Evolutionary conservation across 2,113 vertebrate genomes (phyloP), one percentile per base, ranked within the genome.

Genomic region (Triplophysa dalaica): DNA sequence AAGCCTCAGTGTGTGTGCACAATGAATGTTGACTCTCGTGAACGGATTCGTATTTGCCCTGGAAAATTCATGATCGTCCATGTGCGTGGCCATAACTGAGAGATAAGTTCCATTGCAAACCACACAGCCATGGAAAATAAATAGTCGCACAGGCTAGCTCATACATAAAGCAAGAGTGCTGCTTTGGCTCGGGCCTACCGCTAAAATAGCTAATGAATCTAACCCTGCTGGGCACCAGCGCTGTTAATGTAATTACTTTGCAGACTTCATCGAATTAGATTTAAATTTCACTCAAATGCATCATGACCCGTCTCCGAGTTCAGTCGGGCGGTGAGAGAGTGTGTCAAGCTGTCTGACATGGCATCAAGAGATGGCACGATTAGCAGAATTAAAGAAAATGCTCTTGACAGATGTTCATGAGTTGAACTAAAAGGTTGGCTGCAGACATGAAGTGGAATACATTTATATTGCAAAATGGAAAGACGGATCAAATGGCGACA

Each of bases 161-260:
- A 52, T 65, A 76, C 74, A 65, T 65, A 50, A 63, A 64, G 70
- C 70, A 24, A 70, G 52, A 72, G 19, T 60, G 41, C 60, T 63
- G 60, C 73, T 75, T 62, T 63, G 73, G 54, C 70, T 43, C 14
- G 8, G 54, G 54, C 70, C 60, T 75, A 43, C 14, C 45, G 45
- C 62, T 65, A 77, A 75, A 60, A 50, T 38, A 50, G 75, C 75
- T 66, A 77, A 77, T 52, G 62, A 77, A 65, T 77, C 73, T 75
- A 63, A 75, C 73, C 70, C 22, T 63, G 62, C 61, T 54, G 62
- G 61, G 62, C 60, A 76, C 22, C 24, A 43, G 1, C 74, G 26
- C 12, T 16, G 24, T 54, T 65, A 65, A 77, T 75, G 60, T 50
- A 75, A 75, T 75, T 63, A 63, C 73, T 63, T 62, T 63, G 16